A percentile compares a stretch with the other conserved stretches of the same genome.
These are phyloP conservation scores for Altica lythri DNA, from an alignment of 2,888 invertebrate species.

Conservation along the genomic window DNA sequence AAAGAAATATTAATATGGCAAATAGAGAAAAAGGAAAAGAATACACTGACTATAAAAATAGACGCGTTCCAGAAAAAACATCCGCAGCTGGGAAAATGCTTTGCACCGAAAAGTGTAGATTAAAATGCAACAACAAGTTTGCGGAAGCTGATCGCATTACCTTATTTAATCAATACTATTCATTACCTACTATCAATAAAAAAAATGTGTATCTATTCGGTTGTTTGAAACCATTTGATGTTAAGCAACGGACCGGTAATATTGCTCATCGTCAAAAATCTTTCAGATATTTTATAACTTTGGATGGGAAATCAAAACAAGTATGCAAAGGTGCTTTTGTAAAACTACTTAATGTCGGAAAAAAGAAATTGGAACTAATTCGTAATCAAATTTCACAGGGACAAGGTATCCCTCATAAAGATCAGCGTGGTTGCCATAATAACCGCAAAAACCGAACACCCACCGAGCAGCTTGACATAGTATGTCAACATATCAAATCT, in stretches of 20 bases:
- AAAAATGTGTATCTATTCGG: conserved; percentile 26
- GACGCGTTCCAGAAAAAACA: conserved; percentile 25
- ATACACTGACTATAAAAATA: conserved; percentile 31
- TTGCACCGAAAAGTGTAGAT: conserved; percentile 29
- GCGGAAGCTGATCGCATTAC: conserved; percentile 21
- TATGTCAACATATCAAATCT: conserved; percentile 22
- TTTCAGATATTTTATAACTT: conserved; percentile 27
- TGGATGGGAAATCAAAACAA: conserved; percentile 27
- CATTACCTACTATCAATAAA: conserved; percentile 23
- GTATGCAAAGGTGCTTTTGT: conserved; percentile 27
- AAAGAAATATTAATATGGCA: conserved; percentile 27
- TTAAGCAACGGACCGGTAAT: conserved; percentile 21
- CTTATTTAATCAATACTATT: conserved; percentile 29
- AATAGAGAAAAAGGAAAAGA: conserved; percentile 26
- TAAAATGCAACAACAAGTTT: conserved; percentile 26
- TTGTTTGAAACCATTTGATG: conserved; percentile 26
- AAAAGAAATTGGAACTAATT: conserved; percentile 23
- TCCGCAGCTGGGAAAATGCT: conserved; percentile 23
- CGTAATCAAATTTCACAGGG: conserved; percentile 29
- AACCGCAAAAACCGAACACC: conserved; percentile 21
- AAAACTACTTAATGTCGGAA: conserved; percentile 26
- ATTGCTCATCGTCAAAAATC: conserved; percentile 29
- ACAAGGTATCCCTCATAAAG: conserved; percentile 22
- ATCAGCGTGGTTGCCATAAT: conserved; percentile 18
- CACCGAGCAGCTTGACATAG: conserved; percentile 24